Conservation (phyloP, 2,888 invertebrate genomes). For the Terebella lapidaria region DNA sequence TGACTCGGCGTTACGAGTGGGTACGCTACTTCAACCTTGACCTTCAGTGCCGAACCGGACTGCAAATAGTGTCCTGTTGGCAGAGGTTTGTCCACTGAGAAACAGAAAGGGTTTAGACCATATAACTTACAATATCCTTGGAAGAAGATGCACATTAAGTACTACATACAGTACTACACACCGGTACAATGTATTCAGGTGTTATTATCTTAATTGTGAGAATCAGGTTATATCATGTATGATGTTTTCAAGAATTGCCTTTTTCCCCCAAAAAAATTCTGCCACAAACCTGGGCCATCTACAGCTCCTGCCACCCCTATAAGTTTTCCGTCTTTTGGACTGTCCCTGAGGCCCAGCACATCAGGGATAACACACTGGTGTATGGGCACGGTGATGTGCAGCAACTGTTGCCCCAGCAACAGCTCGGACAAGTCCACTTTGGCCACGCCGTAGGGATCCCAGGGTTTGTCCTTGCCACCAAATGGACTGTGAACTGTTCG, state of each 20-base stretch:
- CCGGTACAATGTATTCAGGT: too few species aligned
- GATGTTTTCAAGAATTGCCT: too few species aligned
- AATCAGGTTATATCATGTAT: too few species aligned
- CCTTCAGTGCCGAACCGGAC: constrained; percentile 39
- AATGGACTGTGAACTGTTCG: constrained; percentile 49
- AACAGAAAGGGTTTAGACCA: too few species aligned
- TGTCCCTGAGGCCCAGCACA: constrained; percentile 33
- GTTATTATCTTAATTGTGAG: too few species aligned
- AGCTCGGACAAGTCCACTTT: constrained; percentile 46
- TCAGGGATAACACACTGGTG: constrained; percentile 44
- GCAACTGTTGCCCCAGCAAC: constrained; percentile 41
- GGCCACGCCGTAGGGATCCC: constrained; percentile 51
- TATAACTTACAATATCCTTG: too few species aligned
- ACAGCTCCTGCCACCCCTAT: constrained; percentile 46
- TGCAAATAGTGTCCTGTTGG: constrained; percentile 43
- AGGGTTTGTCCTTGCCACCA: constrained; percentile 37
- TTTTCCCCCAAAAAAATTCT: too few species aligned
- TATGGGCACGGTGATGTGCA: constrained; percentile 43
- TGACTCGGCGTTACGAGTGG: constrained; percentile 38
- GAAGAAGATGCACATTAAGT: too few species aligned
- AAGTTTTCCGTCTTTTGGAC: constrained; percentile 29
- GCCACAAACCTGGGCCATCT: constrained; percentile 41
- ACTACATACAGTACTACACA: too few species aligned
- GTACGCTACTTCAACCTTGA: constrained; percentile 44
- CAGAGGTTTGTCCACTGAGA: constrained; percentile 43